A percentile compares a stretch with the other conserved stretches of the same genome.
These are phyloP conservation scores for Mormoops blainvillei DNA, from an alignment of 2,113 vertebrate species.

Conservation along the genomic window DNA sequence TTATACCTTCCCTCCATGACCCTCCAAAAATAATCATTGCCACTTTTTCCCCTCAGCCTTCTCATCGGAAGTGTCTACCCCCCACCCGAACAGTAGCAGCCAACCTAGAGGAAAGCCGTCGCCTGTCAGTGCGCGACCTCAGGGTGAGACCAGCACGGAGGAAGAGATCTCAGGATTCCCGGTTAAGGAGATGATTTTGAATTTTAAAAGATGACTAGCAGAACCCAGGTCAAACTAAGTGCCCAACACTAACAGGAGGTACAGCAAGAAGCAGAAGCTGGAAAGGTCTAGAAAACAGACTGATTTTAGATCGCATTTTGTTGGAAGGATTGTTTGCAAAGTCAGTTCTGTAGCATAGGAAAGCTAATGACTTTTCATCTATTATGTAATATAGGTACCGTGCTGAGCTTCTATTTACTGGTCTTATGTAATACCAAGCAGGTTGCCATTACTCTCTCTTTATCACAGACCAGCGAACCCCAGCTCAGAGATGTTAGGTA, in stretches of 20 bases:
- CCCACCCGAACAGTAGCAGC: neutral
- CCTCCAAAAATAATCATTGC: neutral
- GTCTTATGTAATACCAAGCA: neutral
- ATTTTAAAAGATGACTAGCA: neutral
- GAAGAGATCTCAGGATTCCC: neutral
- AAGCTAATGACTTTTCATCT: neutral
- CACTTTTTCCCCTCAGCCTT: neutral
- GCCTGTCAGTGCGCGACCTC: neutral
- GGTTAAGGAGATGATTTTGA: neutral
- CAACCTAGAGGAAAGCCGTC: neutral
- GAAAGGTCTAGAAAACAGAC: neutral
- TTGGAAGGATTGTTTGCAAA: neutral
- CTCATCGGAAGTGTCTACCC: neutral
- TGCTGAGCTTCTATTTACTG: neutral
- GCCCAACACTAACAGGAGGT: no score
- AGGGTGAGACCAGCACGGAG: neutral
- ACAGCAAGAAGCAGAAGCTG: neutral
- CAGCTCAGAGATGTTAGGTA: neutral
- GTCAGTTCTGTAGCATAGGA: neutral
- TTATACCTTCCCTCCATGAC: neutral
- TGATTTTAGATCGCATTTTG: neutral
- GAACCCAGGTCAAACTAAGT: neutral
- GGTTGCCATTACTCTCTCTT: neutral
- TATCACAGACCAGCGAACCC: neutral
- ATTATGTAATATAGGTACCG: neutral